Evolutionary conservation across 1,140 invertebrate genomes (phyloP).

Genomic region (Zaprionus inermis): DNA sequence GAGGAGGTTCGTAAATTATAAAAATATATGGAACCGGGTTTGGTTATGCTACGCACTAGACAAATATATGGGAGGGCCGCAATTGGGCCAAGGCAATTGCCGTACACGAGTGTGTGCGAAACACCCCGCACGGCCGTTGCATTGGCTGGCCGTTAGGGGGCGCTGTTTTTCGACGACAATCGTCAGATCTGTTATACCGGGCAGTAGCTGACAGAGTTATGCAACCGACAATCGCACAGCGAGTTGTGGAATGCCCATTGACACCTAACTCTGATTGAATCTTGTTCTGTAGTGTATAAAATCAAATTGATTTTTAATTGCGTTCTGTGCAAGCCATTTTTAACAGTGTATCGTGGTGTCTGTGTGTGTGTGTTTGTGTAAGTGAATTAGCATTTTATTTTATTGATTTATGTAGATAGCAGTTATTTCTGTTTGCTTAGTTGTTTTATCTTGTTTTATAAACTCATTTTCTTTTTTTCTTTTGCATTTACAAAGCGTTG

Average conservation of each 20-base stretch:
- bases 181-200: conserved; percentile 58
- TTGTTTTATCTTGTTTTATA: conserved; percentile 52
- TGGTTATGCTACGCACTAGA: conserved; percentile 48
- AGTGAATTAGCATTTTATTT: conserved; percentile 51
- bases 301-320: conserved; percentile 45
- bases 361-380: conserved; percentile 40
- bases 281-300: conserved; percentile 54
- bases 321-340: conserved; percentile 75
- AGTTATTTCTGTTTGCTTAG: conserved; percentile 55
- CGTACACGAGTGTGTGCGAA: conserved; percentile 66
- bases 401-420: conserved; percentile 50
- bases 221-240: conserved; percentile 77
- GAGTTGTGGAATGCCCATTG: conserved; percentile 81
- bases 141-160: conserved; percentile 48
- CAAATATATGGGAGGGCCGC: conserved; percentile 8
- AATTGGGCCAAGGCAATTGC: conserved; percentile 54
- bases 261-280: conserved; percentile 83
- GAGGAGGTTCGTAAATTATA: conserved; percentile 39
- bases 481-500: conserved; percentile 76
- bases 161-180: conserved; percentile 19
- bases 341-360: conserved; percentile 33
- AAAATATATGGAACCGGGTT: conserved; percentile 3
- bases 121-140: conserved; percentile 65
- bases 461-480: conserved; percentile 50
- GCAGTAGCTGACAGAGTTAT: conserved; percentile 82